Percentiles rank a stretch among this genome's conserved stretches.
Conservation (phyloP, 2,797 vertebrate genomes). For the Acrossocheilus fasciatus region DNA sequence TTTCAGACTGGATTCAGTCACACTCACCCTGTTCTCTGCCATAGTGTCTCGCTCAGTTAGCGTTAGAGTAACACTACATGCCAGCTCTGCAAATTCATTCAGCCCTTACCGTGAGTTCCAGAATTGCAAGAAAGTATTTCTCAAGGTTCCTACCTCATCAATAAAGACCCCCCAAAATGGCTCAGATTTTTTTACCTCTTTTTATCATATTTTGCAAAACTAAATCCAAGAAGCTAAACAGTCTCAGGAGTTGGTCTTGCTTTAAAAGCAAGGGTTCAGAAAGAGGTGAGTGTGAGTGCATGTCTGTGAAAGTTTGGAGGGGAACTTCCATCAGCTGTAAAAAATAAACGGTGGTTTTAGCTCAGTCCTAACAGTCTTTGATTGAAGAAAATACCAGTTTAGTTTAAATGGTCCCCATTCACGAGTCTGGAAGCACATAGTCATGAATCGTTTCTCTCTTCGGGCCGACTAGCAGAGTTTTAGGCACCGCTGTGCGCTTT, state of each 20-base stretch:
- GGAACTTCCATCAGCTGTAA: not conserved
- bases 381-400: constrained; percentile 18
- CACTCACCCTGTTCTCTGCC: constrained; percentile 33
- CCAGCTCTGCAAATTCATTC: constrained; percentile 28
- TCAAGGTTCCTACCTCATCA: constrained; percentile 13
- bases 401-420: constrained; percentile 2
- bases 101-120: constrained; percentile 19
- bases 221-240: constrained; percentile 4
- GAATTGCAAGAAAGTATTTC: constrained; percentile 19
- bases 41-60: constrained; percentile 29
- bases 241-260: not conserved
- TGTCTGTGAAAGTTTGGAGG: not conserved
- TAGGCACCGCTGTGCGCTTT: not conserved
- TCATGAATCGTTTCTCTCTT: constrained; percentile 13
- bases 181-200: constrained; percentile 6
- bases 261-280: constrained; percentile 18
- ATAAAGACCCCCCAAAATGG: constrained; percentile 7
- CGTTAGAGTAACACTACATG: not conserved
- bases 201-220: constrained; percentile 24
- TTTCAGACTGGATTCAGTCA: not conserved
- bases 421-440: not conserved
- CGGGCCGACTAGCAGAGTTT: not conserved
- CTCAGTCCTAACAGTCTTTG: constrained; percentile 1
- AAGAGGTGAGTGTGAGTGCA: not conserved
- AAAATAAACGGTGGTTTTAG: not conserved